Evolutionary conservation across 2,113 vertebrate genomes (phyloP).

Genomic region (Bungarus multicinctus): DNA sequence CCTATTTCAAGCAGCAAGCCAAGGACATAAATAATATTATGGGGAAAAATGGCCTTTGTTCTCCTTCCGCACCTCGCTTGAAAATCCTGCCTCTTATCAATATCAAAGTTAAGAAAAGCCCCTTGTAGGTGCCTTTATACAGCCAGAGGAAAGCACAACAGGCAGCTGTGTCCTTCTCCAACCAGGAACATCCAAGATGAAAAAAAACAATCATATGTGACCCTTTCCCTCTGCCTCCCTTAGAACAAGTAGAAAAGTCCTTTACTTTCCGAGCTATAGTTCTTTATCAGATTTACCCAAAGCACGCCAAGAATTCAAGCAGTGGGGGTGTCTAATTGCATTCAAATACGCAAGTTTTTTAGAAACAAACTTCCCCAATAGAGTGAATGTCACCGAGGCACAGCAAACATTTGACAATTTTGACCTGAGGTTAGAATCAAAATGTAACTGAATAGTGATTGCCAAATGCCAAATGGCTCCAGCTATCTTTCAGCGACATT

Average conservation of each 20-base stretch:
- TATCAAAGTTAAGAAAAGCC: not conserved
- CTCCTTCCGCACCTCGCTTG: not conserved
- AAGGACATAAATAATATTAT: not conserved
- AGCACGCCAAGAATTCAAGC: not conserved
- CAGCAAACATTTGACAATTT: not conserved
- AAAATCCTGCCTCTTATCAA: not conserved
- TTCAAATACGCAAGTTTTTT: not conserved
- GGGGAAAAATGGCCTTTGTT: not conserved
- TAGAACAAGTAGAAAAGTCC: not conserved
- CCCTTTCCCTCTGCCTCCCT: not conserved
- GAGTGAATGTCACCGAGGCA: not conserved
- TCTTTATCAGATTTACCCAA: not conserved
- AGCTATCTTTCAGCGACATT: not conserved
- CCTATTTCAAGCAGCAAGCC: not conserved
- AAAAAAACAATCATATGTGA: not conserved
- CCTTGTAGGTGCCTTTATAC: not conserved
- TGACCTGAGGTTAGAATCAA: not conserved
- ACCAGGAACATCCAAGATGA: not conserved
- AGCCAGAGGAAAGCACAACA: not conserved
- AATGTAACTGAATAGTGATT: not conserved
- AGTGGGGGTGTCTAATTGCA: not conserved
- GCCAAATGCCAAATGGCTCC: not conserved
- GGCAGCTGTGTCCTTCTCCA: not conserved
- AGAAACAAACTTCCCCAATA: not conserved
- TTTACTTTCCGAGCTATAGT: not conserved